Conservation (phyloP, 2,113 vertebrate genomes). For the Danio rerio region GRCz12tu NC_133198.1:43797001-43797500, state of each 20-base stretch:
- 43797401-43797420: neutral
- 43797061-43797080: slow-evolving; percentile 71
- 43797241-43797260: slow-evolving; percentile 78
- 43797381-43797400: slow-evolving; percentile 1
- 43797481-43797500: slow-evolving; percentile 83
- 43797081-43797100: slow-evolving; percentile 75
- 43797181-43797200: slow-evolving; percentile 75
- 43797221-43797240: slow-evolving; percentile 71
- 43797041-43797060: slow-evolving; percentile 68
- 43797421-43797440: neutral
- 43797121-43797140: slow-evolving; percentile 68
- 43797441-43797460: slow-evolving; percentile 29
- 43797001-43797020: slow-evolving; percentile 73
- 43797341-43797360: slow-evolving; percentile 30
- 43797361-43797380: neutral
- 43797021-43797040: slow-evolving; percentile 69
- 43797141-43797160: slow-evolving; percentile 69
- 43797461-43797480: slow-evolving; percentile 72
- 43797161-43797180: slow-evolving; percentile 61
- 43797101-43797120: slow-evolving; percentile 78
- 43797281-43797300: slow-evolving; percentile 62
- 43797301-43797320: slow-evolving; percentile 9
- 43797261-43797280: slow-evolving; percentile 68
- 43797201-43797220: slow-evolving; percentile 68
- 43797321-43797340: slow-evolving; percentile 33